Conservation (phyloP, 2,888 invertebrate genomes). For the Seira musarum region DNA sequence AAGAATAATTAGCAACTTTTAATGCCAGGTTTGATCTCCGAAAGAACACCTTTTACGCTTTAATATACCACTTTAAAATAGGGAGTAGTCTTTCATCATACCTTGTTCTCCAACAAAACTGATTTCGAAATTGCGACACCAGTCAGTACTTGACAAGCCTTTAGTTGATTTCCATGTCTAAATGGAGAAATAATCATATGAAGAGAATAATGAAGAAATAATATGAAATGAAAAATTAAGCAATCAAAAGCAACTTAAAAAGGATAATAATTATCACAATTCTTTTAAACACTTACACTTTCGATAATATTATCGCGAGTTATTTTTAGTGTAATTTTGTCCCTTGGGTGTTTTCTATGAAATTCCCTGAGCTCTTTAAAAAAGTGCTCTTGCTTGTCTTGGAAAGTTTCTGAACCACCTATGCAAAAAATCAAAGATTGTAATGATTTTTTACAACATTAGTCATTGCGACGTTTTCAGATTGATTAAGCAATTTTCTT, state of each 20-base stretch:
- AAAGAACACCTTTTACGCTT: neutral
- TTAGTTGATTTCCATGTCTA: slow-evolving; percentile 88
- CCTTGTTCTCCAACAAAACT: slow-evolving; percentile 96
- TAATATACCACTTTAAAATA: neutral
- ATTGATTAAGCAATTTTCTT: neutral
- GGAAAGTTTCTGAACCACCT: slow-evolving; percentile 94
- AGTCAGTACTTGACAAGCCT: slow-evolving; percentile 89
- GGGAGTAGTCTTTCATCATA: slow-evolving; percentile 70
- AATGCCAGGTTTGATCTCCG: neutral
- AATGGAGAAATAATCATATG: neutral
- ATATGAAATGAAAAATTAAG: no score
- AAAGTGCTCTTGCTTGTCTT: slow-evolving; percentile 82
- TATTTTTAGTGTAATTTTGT: slow-evolving; percentile 87
- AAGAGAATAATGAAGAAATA: neutral
- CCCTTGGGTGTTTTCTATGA: slow-evolving; percentile 90
- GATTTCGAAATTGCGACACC: slow-evolving; percentile 96
- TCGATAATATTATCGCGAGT: slow-evolving; percentile 86
- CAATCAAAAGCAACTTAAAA: slow-evolving; percentile 13
- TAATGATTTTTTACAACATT: neutral
- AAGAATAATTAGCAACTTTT: neutral
- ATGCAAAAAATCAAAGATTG: slow-evolving; percentile 31
- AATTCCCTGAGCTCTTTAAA: slow-evolving; percentile 87
- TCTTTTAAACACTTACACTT: no score
- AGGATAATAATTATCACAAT: slow-evolving; percentile 20
- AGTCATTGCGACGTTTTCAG: neutral